Evolutionary conservation across 2,888 invertebrate species (phyloP), one percentile per base, ranked within the genome.

Genomic region (Hermaeophaga mercurialis): DNA sequence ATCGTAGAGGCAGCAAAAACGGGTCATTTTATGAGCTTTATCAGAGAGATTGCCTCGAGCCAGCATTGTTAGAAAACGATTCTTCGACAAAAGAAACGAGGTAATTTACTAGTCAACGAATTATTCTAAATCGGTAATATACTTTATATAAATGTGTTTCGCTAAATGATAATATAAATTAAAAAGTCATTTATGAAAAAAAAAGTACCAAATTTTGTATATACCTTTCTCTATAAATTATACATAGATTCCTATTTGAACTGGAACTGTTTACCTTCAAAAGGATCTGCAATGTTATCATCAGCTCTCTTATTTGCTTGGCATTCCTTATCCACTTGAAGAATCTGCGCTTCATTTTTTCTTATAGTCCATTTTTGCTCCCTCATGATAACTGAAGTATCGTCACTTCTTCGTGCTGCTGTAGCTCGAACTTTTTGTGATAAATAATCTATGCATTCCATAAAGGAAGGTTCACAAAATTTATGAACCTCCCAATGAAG

Each of bases 401-500:
- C 85, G 63, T 83, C 81, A 24, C 65, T 70, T 63, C 83, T 77
- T 44, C 53, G 54, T 1, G 55, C 33, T n/a, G 79, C 78, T 1
- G 79, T 75, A 12, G 61, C 57, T 54, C 59, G 67, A 18, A 75
- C 56, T 54, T 68, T 68, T 38, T 66, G 69, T 17, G 80, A 75
- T 38, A 86, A 72, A 69, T 85, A 86, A 47, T 75, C 77, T n/a
- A 86, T 73, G 67, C 86, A 87, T 54, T 75, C 78, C 26, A 77
- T 62, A 66, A 86, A 83, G 26, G 82, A 79, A 9, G 69, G 63
- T 39, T 81, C 78, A 66, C 85, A 85, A 62, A 81, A 76, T 65
- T 80, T 79, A 53, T 78, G 77, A 5, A 85, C 85, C 72, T 85
- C 83, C 85, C 85, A 85, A 68, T 86, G 85, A 34, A 86, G 67